Evolutionary conservation across 2,888 invertebrate genomes (phyloP), one percentile per base, ranked within the genome.

Genomic region (Leucania comma): DNA sequence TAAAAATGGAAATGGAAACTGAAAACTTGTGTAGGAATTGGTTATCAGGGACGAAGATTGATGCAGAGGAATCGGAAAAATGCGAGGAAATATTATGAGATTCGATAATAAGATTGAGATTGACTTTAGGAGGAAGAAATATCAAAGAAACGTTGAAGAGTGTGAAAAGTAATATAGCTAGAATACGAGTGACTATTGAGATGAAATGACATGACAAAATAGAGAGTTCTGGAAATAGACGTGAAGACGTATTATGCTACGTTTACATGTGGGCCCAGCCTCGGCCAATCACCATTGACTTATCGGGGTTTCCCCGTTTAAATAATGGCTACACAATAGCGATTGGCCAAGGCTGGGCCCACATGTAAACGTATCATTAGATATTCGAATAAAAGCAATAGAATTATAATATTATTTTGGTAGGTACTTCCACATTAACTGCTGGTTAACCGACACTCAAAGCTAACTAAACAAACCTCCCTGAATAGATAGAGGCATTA

Each of bases 401-500:
- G n/a, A 54, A 5, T 20, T 20, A 29, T 29, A 9, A 48, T 14
- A 26, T 38, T 17, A 26, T 50, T 62, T n/a, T 26, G 10, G 1
- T 50, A 26, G 4, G 3, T 26, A 22, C 24, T 66, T 51, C 38
- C 9, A 58, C n/a, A 26, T 12, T 56, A 22, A 51, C 14, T 5
- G n/a, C 6, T 35, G 14, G 38, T 35, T 10, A 32, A 42, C 8
- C 35, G 17, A 29, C 60, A 35, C 38, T 35, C 46, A 64, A 56
- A 58, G 12, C 22, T 10, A 53, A 58, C 58, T n/a, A 35, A 46
- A 35, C 42, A 50, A 66, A 59, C 58, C 59, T 62, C 50, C 20
- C n/a, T 65, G 53, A 58, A 68, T 60, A 63, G 29, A 68, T 63
- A 74, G 61, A 68, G 64, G 61, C 74, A 56, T 72, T 60, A 72